These are phyloP conservation scores for Therioaphis trifolii DNA, from an alignment of 2,888 invertebrate species.

Conservation along the genomic window DNA sequence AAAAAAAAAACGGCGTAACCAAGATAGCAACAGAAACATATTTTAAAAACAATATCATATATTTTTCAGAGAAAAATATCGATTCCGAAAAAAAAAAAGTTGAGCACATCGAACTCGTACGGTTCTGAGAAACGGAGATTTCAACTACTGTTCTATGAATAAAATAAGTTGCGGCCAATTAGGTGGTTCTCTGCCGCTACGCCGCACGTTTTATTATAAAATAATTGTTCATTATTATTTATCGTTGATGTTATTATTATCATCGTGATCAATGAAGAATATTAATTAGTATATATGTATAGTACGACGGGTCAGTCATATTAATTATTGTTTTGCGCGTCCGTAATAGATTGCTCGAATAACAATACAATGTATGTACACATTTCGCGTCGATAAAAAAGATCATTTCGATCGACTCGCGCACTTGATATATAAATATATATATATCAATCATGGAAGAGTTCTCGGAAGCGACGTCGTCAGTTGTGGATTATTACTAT, in stretches of 20 bases:
- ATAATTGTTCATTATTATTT: conserved; percentile 6
- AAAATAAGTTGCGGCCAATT: conserved; percentile 23
- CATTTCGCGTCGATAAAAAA: neutral
- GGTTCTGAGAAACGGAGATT: neutral
- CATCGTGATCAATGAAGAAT: neutral
- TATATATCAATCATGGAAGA: too few relatives aligned
- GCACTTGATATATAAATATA: too few relatives aligned
- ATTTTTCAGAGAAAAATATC: neutral
- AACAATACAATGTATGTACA: neutral
- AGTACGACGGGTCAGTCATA: neutral
- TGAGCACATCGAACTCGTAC: neutral
- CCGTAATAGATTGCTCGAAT: conserved; percentile 7
- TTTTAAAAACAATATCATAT: neutral
- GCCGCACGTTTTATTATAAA: neutral
- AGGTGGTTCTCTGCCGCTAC: neutral
- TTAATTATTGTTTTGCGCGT: conserved; percentile 35
- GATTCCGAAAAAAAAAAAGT: neutral
- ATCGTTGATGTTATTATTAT: conserved; percentile 6
- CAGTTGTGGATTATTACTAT: too few relatives aligned
- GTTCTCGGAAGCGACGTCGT: too few relatives aligned
- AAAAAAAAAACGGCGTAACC: neutral
- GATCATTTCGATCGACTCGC: neutral
- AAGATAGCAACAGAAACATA: neutral
- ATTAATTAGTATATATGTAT: conserved; percentile 22
- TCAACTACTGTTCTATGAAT: neutral